phyloP scores from a whole-genome alignment of 2,113 vertebrate species.

The Pangasianodon gigas region DNA sequence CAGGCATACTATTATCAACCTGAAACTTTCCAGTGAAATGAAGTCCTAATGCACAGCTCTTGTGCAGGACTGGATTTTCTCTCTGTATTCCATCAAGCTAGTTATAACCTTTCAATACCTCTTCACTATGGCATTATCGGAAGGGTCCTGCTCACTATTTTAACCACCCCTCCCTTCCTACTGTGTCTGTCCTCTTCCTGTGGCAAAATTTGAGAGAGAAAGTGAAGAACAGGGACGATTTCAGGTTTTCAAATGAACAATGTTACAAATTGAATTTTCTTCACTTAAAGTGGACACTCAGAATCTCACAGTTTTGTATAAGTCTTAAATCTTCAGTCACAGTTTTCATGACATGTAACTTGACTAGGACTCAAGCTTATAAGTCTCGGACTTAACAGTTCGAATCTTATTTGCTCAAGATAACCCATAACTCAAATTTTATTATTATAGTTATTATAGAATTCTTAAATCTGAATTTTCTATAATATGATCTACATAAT shows the following conservation, averaged over 20 bases:
- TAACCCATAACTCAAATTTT: neutral
- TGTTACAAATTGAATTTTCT: neutral
- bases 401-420: neutral
- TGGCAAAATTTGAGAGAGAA: neutral
- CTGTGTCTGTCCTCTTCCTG: neutral
- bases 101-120: neutral
- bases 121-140: neutral
- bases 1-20: constrained; percentile 8
- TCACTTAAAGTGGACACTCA: neutral
- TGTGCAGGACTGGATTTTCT: neutral
- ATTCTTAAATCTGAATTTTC: neutral
- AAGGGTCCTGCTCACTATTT: constrained; percentile 21
- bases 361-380: neutral
- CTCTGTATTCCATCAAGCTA: neutral
- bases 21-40: constrained; percentile 1
- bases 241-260: neutral
- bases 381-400: neutral
- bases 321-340: neutral
- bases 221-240: neutral
- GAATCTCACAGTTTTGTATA: neutral
- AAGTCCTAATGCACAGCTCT: neutral
- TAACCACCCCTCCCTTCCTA: constrained; percentile 11
- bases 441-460: neutral
- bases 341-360: neutral
- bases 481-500: neutral